Evolutionary conservation across 2,113 vertebrate species (phyloP).

Genomic region (Lutjanus erythropterus): DNA sequence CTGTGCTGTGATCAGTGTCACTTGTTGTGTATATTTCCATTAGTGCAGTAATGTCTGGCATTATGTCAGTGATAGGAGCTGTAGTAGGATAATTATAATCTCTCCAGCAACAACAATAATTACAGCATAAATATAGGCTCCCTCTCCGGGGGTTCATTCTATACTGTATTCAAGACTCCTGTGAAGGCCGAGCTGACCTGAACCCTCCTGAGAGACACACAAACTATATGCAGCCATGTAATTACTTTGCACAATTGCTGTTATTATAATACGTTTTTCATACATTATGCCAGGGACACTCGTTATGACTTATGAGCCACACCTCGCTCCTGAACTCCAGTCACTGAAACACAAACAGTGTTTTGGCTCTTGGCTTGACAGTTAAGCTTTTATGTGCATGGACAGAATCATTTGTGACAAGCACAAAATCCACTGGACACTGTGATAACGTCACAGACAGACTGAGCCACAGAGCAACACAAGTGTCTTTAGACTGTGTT

Average conservation of each 20-base stretch:
- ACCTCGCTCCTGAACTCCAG: neutral
- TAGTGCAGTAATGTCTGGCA: slow-evolving; percentile 33
- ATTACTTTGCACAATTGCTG: slow-evolving; percentile 42
- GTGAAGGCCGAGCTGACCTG: slow-evolving; percentile 18
- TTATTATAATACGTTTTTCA: slow-evolving; percentile 49
- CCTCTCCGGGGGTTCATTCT: slow-evolving; percentile 2
- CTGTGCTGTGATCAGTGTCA: slow-evolving; percentile 9
- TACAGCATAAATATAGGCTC: slow-evolving; percentile 56
- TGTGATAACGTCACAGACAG: slow-evolving; percentile 17
- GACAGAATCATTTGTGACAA: slow-evolving; percentile 39
- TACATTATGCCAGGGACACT: neutral
- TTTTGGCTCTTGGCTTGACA: slow-evolving; percentile 12
- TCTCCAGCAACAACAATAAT: slow-evolving; percentile 56
- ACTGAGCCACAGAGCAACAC: slow-evolving; percentile 15
- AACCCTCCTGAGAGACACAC: slow-evolving; percentile 8
- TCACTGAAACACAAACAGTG: neutral
- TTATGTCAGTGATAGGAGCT: slow-evolving; percentile 11
- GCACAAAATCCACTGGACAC: slow-evolving; percentile 30
- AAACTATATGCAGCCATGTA: neutral
- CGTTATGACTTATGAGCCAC: slow-evolving; percentile 1
- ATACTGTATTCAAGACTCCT: slow-evolving; percentile 33
- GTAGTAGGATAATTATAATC: slow-evolving; percentile 46
- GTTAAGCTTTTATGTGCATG: slow-evolving; percentile 30
- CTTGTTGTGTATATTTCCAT: neutral
- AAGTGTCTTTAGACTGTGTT: neutral